Base-by-base conservation (phyloP, 2,888 invertebrate species). In the Aethes cnicana region DNA sequence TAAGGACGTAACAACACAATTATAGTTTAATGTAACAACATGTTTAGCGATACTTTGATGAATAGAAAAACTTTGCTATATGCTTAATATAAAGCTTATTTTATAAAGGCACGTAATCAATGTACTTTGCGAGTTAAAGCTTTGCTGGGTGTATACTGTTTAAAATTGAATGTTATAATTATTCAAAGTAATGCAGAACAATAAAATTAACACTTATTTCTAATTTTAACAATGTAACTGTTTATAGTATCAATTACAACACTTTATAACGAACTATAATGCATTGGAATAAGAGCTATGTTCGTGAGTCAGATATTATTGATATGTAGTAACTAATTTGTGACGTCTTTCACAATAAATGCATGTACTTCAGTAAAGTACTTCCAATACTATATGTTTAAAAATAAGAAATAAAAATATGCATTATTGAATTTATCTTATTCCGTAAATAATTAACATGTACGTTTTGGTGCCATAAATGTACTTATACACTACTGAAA, bases 101-200 rank as follows among this genome's bases (percentile, higher is more conserved):
- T 18, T 25, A 17, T 46, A 36, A 47, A 47, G 47, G 47, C 47
- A 47, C 37, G 20, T 46, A n/a, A 37, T 37, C 11, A 30, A 47
- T 37, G 28, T 47, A 47, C 47, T 47, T 14, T 47, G 18, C 12
- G 20, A n/a, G n/a, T n/a, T n/a, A n/a, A n/a, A n/a, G n/a, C n/a
- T n/a, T n/a, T n/a, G n/a, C n/a, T n/a, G n/a, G n/a, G n/a, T n/a
- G n/a, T n/a, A n/a, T n/a, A n/a, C n/a, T 4, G 20, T 20, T 7
- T 21, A 36, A 36, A 11, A 32, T 4, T 32, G 32, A 3, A 17
- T 20, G n/a, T 20, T 9, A 9, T 11, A 7, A 7, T 20, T 12
- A 14, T 4, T 8, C 5, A 5, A 9, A 9, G 18, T 17, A 35
- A 11, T 8, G 11, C 4, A 3, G 11, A 5, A 43, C 8, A 16